Percentiles rank a stretch among this genome's conserved stretches.
Evolutionary conservation across 2,888 invertebrate genomes (phyloP).

Genomic region (Nomada goodeniana): DNA sequence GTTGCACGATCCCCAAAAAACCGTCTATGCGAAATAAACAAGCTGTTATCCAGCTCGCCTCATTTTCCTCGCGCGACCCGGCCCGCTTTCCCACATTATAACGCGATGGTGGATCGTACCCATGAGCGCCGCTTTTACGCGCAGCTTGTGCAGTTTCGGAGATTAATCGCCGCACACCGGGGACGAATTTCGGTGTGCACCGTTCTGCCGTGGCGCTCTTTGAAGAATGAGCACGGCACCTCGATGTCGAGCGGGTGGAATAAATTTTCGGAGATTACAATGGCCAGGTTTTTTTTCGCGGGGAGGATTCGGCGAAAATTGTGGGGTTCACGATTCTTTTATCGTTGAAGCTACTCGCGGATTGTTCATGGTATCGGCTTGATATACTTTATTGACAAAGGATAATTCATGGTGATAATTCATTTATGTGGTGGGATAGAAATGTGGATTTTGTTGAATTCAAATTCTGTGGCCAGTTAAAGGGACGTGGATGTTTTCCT

Average conservation of each 20-base stretch:
- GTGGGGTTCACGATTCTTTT: too few relatives aligned
- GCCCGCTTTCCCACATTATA: constrained; percentile 33
- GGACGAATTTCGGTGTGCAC: constrained; percentile 23
- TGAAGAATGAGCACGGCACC: constrained; percentile 24
- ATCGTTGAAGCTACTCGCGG: too few relatives aligned
- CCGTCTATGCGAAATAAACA: constrained; percentile 57
- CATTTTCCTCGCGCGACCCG: constrained; percentile 30
- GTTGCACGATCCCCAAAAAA: constrained; percentile 3
- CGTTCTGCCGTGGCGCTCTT: constrained; percentile 19
- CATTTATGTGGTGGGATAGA: too few relatives aligned
- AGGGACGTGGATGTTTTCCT: too few relatives aligned
- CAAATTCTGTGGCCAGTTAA: too few relatives aligned
- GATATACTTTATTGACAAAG: too few relatives aligned
- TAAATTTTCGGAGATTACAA: background rate
- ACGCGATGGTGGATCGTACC: constrained; percentile 36
- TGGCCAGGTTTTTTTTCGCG: background rate
- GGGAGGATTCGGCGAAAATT: background rate
- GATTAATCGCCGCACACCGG: constrained; percentile 44
- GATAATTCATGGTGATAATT: too few relatives aligned
- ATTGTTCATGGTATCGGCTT: too few relatives aligned
- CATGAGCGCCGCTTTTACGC: constrained; percentile 27
- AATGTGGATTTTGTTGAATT: too few relatives aligned
- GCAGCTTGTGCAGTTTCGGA: constrained; percentile 24
- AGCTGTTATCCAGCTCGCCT: constrained; percentile 43
- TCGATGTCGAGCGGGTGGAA: constrained; percentile 2